Evolutionary conservation across 2,113 vertebrate species (phyloP), one percentile per base, ranked within the genome.

Genomic region (Tonatia bakeri): DNA sequence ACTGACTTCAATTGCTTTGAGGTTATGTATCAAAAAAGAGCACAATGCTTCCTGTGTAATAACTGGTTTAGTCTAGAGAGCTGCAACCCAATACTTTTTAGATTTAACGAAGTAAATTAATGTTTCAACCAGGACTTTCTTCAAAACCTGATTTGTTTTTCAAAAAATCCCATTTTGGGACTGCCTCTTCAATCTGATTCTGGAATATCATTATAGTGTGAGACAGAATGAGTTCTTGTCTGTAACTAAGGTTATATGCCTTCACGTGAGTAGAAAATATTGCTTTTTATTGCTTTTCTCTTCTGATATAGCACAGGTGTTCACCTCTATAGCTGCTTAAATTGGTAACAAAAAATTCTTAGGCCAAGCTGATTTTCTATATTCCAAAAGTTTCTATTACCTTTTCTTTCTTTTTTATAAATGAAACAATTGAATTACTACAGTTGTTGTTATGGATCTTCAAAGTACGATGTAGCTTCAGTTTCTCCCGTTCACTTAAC

Each of bases 111-210:
- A 93, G 56, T 72, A 91, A 80, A 95, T 93, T 65, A 79, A 81
- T 85, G 67, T 86, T 93, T 96, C 95, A 94, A 85, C 89, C 56
- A 38, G 81, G 56, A 85, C 82, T 91, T 87, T 73, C 76, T 95
- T 61, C 64, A 76, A 90, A 65, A 94, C 85, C 20, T 88, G 89
- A 89, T 96, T 95, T 94, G 81, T 64, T 94, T 94, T 92, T 91
- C 12, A 75, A 92, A 79, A 94, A 97, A 85, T 86, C 67, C 90
- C 92, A 89, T 91, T 91, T 95, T 64, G 73, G 83, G 67, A 77
- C 83, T 73, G 79, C 89, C n/a, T 76, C 54, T 38, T 93, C 14
- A 0, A 20, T 94, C 70, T 91, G 67, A 59, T 61, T 92, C 89
- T 65, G 61, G 92, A 91, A 95, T 89, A 52, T 91, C 90, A 91